Evolutionary conservation across 2,113 vertebrate species (phyloP).

Genomic region (Onychostruthus taczanowskii): DNA sequence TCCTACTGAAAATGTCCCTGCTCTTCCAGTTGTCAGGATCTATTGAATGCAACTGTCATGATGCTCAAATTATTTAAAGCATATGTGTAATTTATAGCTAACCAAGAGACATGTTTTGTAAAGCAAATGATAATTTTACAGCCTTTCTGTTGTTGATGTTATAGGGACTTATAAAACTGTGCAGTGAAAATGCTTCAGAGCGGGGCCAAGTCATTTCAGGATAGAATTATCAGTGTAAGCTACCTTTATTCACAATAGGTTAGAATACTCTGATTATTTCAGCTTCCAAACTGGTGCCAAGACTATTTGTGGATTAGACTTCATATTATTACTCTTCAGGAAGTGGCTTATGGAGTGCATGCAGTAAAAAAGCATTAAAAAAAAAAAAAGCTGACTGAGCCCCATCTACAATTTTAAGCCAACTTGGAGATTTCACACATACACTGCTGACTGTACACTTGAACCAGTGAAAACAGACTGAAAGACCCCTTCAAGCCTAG

Average conservation of each 20-base stretch:
- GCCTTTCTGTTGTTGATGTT: not conserved
- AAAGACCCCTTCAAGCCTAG: not conserved
- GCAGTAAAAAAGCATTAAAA: not conserved
- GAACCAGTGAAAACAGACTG: accelerated
- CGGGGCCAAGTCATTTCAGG: not conserved
- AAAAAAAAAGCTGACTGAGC: not conserved
- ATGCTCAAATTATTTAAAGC: not conserved
- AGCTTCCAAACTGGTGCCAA: not conserved
- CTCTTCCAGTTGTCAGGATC: not conserved
- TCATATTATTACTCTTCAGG: not conserved
- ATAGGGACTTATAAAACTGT: not conserved
- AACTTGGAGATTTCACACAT: not conserved
- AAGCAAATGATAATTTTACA: not conserved
- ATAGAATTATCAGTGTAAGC: not conserved
- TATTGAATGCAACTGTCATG: not conserved
- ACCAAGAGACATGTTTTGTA: not conserved
- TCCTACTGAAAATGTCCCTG: not conserved
- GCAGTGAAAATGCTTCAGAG: not conserved
- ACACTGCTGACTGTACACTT: not conserved
- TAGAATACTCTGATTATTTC: not conserved
- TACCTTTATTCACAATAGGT: not conserved
- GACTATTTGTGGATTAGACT: not conserved
- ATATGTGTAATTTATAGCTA: not conserved
- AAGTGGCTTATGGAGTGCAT: not conserved
- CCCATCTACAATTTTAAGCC: not conserved